These are phyloP conservation scores for Dexiosoma caninum DNA, from an alignment of 2,888 invertebrate genomes.

Conservation along the genomic window DNA sequence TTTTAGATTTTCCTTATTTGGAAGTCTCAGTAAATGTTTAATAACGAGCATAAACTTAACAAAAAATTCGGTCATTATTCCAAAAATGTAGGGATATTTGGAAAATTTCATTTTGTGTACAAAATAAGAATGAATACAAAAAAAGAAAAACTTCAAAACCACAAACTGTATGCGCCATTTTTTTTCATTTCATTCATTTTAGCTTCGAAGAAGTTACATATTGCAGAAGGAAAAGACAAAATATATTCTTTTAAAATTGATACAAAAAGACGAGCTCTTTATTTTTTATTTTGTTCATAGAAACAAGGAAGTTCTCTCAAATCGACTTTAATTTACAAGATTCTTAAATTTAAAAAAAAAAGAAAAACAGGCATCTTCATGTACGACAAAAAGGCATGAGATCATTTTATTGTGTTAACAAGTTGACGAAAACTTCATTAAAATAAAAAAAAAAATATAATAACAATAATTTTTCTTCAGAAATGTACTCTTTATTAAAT, in stretches of 20 bases:
- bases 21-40: too few species aligned
- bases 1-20: too few species aligned
- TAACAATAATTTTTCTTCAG: too few species aligned
- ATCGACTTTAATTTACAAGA: slow-evolving; percentile 51
- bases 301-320: slow-evolving; percentile 27
- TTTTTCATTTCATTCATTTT: too few species aligned
- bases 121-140: too few species aligned
- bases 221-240: background rate
- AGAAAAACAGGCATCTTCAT: background rate
- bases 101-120: too few species aligned
- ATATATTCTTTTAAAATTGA: slow-evolving; percentile 37
- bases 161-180: too few species aligned
- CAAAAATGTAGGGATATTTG: too few species aligned
- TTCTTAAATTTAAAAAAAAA: slow-evolving; percentile 12
- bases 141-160: too few species aligned
- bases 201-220: background rate
- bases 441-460: too few species aligned
- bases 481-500: background rate
- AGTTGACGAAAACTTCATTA: slow-evolving; percentile 4
- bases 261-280: slow-evolving; percentile 14
- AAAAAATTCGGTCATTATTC: too few species aligned
- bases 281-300: slow-evolving; percentile 19
- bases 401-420: slow-evolving; percentile 12
- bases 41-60: too few species aligned
- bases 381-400: background rate